A percentile compares a stretch with the other conserved stretches of the same genome.
Conservation (phyloP, 1,140 invertebrate genomes). For the Hyles euphorbiae region DNA sequence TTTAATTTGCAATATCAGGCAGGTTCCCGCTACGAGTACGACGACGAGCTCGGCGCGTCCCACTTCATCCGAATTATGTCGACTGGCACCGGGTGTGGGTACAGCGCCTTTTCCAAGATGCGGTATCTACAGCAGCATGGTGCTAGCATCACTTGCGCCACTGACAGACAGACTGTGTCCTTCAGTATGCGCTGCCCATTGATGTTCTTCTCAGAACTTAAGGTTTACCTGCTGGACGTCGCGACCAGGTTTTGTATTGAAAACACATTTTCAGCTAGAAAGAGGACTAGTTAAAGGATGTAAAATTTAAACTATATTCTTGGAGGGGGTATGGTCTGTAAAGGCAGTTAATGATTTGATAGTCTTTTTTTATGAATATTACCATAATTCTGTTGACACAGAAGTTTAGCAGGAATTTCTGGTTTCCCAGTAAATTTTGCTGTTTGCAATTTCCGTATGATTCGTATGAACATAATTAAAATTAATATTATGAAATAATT, state of each 20-base stretch:
- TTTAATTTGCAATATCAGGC: constrained; percentile 28
- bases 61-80: constrained; percentile 48
- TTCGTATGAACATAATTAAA: too few species aligned
- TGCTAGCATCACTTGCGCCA: constrained; percentile 34
- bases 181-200: constrained; percentile 45
- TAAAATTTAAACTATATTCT: too few species aligned
- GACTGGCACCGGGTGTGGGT: constrained; percentile 29
- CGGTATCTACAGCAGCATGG: constrained; percentile 44
- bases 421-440: too few species aligned
- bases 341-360: too few species aligned
- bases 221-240: constrained; percentile 47
- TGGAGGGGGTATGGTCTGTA: too few species aligned
- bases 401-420: too few species aligned
- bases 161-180: constrained; percentile 42
- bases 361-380: too few species aligned
- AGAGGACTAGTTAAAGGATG: too few species aligned
- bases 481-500: too few species aligned
- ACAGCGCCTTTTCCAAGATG: constrained; percentile 36
- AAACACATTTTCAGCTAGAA: too few species aligned
- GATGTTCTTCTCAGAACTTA: constrained; percentile 33
- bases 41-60: constrained; percentile 40
- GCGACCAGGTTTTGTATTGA: constrained; percentile 49
- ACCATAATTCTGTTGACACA: too few species aligned
- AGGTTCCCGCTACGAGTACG: constrained; percentile 48
- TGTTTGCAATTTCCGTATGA: too few species aligned